Evolutionary conservation across 2,113 vertebrate species (phyloP).

Genomic region (Terrapene triunguis): DNA sequence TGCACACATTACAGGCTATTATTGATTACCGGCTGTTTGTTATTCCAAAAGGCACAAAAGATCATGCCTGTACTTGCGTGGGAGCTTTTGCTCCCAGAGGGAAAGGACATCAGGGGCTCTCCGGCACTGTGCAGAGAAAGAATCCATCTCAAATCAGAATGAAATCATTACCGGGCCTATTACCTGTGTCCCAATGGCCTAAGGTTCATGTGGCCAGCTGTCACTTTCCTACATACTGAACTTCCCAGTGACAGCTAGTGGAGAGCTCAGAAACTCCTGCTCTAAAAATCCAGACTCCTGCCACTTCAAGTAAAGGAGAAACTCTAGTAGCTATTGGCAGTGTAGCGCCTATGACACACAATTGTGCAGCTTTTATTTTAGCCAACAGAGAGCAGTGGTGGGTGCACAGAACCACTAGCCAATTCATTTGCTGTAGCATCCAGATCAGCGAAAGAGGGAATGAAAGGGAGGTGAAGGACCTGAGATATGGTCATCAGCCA

Average conservation of each 20-base stretch:
- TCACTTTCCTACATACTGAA: neutral
- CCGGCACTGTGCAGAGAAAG: neutral
- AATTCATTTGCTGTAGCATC: neutral
- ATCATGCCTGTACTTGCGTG: fast-evolving
- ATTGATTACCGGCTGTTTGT: neutral
- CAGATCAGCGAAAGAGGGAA: neutral
- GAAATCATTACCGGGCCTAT: too few relatives aligned
- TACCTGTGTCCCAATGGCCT: neutral
- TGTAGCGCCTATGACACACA: too few relatives aligned
- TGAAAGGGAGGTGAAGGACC: neutral
- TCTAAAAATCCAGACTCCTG: neutral
- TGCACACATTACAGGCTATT: neutral
- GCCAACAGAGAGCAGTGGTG: neutral
- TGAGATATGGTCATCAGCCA: neutral
- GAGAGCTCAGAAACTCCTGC: neutral
- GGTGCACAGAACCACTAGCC: neutral
- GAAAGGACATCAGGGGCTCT: neutral
- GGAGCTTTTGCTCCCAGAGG: neutral
- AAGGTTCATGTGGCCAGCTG: neutral
- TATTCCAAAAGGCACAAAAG: neutral
- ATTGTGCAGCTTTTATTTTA: neutral
- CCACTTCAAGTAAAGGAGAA: neutral
- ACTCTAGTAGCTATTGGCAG: neutral
- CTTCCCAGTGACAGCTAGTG: neutral
- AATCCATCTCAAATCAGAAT: neutral